Percentiles rank a stretch among this genome's conserved stretches.
Evolutionary conservation across 2,113 vertebrate species (phyloP).

Genomic region (Odobenus rosmarus): DNA sequence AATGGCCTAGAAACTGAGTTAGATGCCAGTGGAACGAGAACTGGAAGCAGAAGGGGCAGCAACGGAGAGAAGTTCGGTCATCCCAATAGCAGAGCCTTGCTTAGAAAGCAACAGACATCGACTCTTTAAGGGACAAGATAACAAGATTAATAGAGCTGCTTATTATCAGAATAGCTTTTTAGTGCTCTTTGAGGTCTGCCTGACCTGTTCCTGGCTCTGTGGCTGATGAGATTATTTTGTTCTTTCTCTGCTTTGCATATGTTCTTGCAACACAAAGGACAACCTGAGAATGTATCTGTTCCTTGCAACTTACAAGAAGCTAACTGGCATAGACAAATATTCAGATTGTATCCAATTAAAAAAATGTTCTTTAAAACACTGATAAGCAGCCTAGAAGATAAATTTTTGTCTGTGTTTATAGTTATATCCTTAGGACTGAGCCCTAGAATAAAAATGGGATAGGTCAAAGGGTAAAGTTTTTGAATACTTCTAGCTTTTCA

Average conservation of each 20-base stretch:
- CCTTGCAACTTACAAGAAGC: neutral
- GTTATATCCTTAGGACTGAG: neutral
- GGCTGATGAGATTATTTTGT: conserved; percentile 6
- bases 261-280: neutral
- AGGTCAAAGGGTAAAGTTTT: neutral
- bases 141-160: neutral
- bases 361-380: neutral
- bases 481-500: neutral
- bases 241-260: neutral
- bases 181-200: neutral
- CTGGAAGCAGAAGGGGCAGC: neutral
- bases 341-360: neutral
- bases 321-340: neutral
- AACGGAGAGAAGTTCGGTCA: neutral
- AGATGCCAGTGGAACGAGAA: neutral
- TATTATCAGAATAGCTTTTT: neutral
- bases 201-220: neutral
- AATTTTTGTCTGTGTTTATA: neutral
- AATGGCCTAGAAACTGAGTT: neutral
- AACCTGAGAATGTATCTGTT: neutral
- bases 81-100: neutral
- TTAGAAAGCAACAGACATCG: neutral
- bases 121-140: neutral
- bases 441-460: neutral
- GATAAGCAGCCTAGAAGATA: neutral